A percentile compares a stretch with the other conserved stretches of the same genome.
Evolutionary conservation across 2,888 invertebrate genomes (phyloP).

Genomic region (Itoplectis maculator): DNA sequence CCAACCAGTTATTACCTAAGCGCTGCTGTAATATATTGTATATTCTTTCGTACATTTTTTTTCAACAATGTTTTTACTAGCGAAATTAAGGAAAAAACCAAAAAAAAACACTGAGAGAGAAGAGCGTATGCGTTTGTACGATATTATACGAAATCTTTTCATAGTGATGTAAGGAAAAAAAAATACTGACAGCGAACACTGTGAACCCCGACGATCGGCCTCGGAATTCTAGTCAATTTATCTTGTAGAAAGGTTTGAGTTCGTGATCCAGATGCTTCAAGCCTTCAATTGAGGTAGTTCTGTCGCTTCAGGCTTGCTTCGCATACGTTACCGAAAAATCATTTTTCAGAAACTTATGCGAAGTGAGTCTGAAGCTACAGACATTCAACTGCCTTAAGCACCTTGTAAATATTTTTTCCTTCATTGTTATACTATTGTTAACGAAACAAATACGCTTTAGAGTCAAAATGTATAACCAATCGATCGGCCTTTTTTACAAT

Average conservation of each 20-base stretch:
- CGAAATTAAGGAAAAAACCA: slow-evolving; percentile 39
- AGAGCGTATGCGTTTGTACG: slow-evolving; percentile 39
- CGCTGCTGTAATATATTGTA: slow-evolving; percentile 82
- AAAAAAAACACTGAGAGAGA: slow-evolving; percentile 28
- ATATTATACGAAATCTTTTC: slow-evolving; percentile 44
- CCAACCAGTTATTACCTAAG: slow-evolving; percentile 74
- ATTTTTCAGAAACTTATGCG: too few relatives aligned
- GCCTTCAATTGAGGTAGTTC: neutral
- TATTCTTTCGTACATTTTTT: slow-evolving; percentile 80
- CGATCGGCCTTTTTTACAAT: slow-evolving; percentile 24
- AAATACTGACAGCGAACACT: slow-evolving; percentile 22
- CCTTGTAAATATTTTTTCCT: slow-evolving; percentile 30
- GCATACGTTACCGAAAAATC: too few relatives aligned
- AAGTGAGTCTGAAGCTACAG: too few relatives aligned
- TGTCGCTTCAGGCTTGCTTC: too few relatives aligned
- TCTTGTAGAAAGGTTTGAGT: neutral
- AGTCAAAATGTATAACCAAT: slow-evolving; percentile 6
- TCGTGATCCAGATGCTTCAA: neutral
- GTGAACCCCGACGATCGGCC: slow-evolving; percentile 28
- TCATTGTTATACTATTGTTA: slow-evolving; percentile 16
- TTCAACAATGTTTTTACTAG: slow-evolving; percentile 72
- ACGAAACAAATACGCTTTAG: slow-evolving; percentile 12
- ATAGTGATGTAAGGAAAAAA: slow-evolving; percentile 16
- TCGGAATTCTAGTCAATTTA: slow-evolving; percentile 31
- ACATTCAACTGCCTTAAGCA: too few relatives aligned